A percentile compares a stretch with the other conserved stretches of the same genome.
Conservation (phyloP, 2,888 invertebrate species). For the Mesorhabditis belari region DNA sequence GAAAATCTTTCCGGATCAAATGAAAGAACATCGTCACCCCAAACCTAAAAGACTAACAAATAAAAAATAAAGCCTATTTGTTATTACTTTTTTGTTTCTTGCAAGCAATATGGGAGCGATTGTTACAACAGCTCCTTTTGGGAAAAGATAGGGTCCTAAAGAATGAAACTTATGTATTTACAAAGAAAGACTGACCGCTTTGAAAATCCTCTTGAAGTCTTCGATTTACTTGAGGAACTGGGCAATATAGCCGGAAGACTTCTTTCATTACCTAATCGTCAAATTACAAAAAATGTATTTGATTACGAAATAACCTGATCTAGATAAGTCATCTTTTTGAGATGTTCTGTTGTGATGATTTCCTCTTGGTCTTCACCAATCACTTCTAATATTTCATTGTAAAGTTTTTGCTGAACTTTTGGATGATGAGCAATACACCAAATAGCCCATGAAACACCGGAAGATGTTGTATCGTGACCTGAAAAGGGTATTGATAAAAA, state of each 20-base stretch:
- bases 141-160: not conserved
- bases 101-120: not conserved
- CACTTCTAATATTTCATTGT: not conserved
- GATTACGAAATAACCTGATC: not conserved
- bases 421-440: not conserved
- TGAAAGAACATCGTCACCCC: not conserved
- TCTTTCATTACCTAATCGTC: not conserved
- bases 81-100: not conserved
- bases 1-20: not conserved
- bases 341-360: not conserved
- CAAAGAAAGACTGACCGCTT: not conserved
- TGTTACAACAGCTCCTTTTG: not conserved
- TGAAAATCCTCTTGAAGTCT: not conserved
- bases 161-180: too few relatives aligned
- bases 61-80: not conserved
- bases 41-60: not conserved
- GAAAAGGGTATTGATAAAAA: too few relatives aligned
- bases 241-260: not conserved
- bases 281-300: not conserved
- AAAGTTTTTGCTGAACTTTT: not conserved
- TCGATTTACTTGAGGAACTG: not conserved
- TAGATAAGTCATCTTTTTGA: not conserved
- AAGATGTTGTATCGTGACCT: not conserved
- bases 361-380: not conserved
- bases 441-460: not conserved